phyloP scores from a whole-genome alignment of 2,113 vertebrate species.

The Eptatretus burgeri region DNA sequence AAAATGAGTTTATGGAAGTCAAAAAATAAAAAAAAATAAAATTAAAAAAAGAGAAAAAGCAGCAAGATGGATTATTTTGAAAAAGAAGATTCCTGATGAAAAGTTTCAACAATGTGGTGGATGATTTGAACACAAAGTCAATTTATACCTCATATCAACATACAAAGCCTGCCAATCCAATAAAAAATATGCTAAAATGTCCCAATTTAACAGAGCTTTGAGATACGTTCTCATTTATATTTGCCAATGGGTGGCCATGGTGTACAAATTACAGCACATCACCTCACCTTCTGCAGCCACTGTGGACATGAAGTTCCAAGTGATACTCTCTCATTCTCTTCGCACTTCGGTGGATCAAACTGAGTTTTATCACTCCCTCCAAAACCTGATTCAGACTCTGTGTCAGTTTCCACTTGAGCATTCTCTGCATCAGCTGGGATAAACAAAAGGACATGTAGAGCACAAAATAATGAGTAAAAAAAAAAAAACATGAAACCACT shows the following conservation, averaged over 20 bases:
- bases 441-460: background rate
- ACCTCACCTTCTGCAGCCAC: constrained; percentile 59
- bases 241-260: background rate
- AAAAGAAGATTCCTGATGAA: background rate
- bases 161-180: background rate
- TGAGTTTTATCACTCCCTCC: background rate
- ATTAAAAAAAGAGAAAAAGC: too few species aligned
- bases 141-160: background rate
- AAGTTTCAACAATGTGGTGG: background rate
- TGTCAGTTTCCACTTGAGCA: background rate
- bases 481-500: background rate
- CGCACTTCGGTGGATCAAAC: constrained; percentile 8
- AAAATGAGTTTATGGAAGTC: too few species aligned
- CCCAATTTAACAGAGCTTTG: background rate
- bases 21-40: too few species aligned
- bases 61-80: too few species aligned
- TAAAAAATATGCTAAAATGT: background rate
- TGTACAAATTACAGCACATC: too few species aligned
- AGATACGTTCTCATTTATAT: background rate
- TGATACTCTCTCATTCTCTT: constrained; percentile 24
- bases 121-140: background rate
- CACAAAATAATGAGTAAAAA: background rate
- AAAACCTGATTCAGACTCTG: background rate
- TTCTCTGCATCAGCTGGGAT: background rate
- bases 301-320: constrained; percentile 67